Evolutionary conservation across 2,797 vertebrate genomes (phyloP), one percentile per base, ranked within the genome.

Genomic region (Catostomus latipinnis): DNA sequence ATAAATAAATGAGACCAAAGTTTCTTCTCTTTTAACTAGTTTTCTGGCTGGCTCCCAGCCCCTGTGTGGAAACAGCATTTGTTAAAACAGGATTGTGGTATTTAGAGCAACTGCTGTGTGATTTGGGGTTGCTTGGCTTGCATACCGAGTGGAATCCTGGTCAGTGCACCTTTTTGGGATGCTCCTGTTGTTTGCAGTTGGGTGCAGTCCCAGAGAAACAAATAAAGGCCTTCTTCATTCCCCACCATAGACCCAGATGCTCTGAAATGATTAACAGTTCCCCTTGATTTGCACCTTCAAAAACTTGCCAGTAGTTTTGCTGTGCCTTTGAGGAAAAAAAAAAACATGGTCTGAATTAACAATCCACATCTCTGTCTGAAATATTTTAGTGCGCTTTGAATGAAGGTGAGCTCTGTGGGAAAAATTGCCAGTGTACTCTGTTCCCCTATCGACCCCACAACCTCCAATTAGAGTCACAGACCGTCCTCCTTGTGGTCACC

Each of bases 301-400:
- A 85, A 88, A 90, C 70, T 84, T 87, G 83, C 83, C 83, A 81
- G 62, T 75, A 74, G 82, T 88, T 90, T 92, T 85, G 88, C 88
- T 81, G 81, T 48, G 71, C 66, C 45, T 83, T 89, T 82, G 75
- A 75, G 58, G 83, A 81, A 77, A 34, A 34, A 34, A 84, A 81
- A 77, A 58, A 76, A 86, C 79, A 76, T 83, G 82, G 76, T 76
- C 80, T 91, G 88, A 92, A 92, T 93, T 91, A 91, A 90, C 88
- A 92, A 90, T 89, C 90, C 88, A 58, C 87, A 90, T 90, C 89
- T 90, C 88, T 89, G 90, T 92, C 82, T 90, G 87, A 91, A 89
- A 91, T 92, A 89, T 92, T 92, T 91, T 84, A 88, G 86, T 74
- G 86, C 72, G 81, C 88, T 91, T 89, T 89, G 83, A 90, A 89